Conservation (phyloP, 2,888 invertebrate species). For the Xestobium rufovillosum region DNA sequence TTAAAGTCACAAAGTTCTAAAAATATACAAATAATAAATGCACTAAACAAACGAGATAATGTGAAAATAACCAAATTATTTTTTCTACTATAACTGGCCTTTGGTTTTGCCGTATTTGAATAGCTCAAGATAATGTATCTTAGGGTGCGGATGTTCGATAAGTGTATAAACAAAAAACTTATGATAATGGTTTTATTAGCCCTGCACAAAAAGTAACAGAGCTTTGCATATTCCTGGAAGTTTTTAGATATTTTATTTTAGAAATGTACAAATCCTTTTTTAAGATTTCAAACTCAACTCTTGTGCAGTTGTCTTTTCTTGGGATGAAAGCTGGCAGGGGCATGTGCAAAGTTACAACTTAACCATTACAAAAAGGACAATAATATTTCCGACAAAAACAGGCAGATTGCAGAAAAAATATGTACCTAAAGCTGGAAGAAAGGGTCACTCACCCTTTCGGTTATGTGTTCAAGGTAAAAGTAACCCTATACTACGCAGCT, state of each 20-base stretch:
- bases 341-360: neutral
- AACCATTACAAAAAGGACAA: slow-evolving; percentile 13
- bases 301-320: too few relatives aligned
- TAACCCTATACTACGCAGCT: slow-evolving; percentile 32
- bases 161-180: slow-evolving; percentile 21
- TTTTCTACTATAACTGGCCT: slow-evolving; percentile 38
- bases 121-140: slow-evolving; percentile 30
- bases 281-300: too few relatives aligned
- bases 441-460: slow-evolving; percentile 26
- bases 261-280: too few relatives aligned
- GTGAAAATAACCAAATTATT: slow-evolving; percentile 40
- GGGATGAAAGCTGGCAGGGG: neutral
- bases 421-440: too few relatives aligned
- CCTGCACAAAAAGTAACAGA: too few relatives aligned
- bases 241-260: too few relatives aligned
- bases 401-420: slow-evolving; percentile 1
- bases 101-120: slow-evolving; percentile 40
- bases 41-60: slow-evolving; percentile 37
- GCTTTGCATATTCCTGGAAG: too few relatives aligned
- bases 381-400: slow-evolving; percentile 13
- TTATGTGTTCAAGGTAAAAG: slow-evolving; percentile 29
- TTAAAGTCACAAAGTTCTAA: slow-evolving; percentile 28
- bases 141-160: slow-evolving; percentile 30
- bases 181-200: too few relatives aligned
- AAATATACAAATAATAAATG: slow-evolving; percentile 33